A percentile compares a stretch with the other conserved stretches of the same genome.
Conservation (phyloP, 2,113 vertebrate genomes). For the Ranitomeya imitator region DNA sequence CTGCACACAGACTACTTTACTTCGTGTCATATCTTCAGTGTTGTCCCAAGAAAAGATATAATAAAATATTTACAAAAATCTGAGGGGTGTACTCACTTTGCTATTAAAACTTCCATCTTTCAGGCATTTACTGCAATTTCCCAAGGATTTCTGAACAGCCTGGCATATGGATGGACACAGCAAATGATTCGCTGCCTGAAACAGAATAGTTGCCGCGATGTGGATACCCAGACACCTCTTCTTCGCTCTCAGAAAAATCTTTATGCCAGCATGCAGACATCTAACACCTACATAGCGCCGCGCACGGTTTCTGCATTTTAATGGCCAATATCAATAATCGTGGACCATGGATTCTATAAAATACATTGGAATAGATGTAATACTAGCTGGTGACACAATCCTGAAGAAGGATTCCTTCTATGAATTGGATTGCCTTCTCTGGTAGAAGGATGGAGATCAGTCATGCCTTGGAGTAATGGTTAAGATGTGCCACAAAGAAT, state of each 20-base stretch:
- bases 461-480: not conserved
- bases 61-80: too few species aligned
- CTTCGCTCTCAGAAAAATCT: slow-evolving; percentile 81
- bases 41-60: too few species aligned
- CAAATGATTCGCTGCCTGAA: slow-evolving; percentile 71
- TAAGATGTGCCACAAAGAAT: not conserved
- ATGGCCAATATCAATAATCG: slow-evolving; percentile 29
- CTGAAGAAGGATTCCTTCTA: not conserved
- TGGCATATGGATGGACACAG: slow-evolving; percentile 85
- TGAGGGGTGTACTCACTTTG: too few species aligned
- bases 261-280: slow-evolving; percentile 68
- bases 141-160: slow-evolving; percentile 87
- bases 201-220: slow-evolving; percentile 68
- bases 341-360: not conserved
- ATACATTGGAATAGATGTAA: not conserved
- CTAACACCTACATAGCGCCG: not conserved
- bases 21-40: too few species aligned
- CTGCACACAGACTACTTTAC: too few species aligned
- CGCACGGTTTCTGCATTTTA: slow-evolving; percentile 64
- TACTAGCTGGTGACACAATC: not conserved
- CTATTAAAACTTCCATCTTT: slow-evolving; percentile 21
- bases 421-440: not conserved
- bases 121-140: slow-evolving; percentile 87
- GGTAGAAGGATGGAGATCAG: not conserved
- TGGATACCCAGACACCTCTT: slow-evolving; percentile 88